Evolutionary conservation across 1,140 invertebrate species (phyloP).

Genomic region (Littorina saxatilis): DNA sequence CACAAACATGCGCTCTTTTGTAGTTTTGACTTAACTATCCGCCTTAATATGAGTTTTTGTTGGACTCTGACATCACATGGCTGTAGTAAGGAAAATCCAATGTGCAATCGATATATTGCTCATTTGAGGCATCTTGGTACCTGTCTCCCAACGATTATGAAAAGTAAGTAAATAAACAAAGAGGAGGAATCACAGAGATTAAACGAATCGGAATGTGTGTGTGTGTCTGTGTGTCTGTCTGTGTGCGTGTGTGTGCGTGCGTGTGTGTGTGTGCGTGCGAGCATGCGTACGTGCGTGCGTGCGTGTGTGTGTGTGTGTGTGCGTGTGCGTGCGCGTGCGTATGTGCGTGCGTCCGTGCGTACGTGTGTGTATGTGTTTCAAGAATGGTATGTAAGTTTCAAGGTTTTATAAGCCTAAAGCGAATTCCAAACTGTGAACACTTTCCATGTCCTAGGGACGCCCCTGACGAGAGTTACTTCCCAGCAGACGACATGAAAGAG

Average conservation of each 20-base stretch:
- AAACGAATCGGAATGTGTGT: background rate
- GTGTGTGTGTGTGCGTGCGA: slow-evolving; percentile 25
- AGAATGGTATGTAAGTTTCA: too few species aligned
- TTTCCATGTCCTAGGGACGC: background rate
- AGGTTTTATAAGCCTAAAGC: too few species aligned
- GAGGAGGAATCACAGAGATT: too few species aligned
- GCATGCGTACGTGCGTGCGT: slow-evolving; percentile 27
- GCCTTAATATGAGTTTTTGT: too few species aligned
- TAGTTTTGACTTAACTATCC: too few species aligned
- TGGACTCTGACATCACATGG: too few species aligned
- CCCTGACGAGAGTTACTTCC: slow-evolving; percentile 25
- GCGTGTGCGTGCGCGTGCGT: slow-evolving; percentile 10
- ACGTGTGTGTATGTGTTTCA: slow-evolving; percentile 27
- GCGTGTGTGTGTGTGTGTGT: slow-evolving; percentile 30
- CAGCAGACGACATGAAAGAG: background rate
- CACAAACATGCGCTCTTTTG: too few species aligned
- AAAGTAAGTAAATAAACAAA: too few species aligned
- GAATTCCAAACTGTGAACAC: background rate
- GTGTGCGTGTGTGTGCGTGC: slow-evolving; percentile 2
- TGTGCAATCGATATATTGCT: too few species aligned
- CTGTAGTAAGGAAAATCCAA: too few species aligned
- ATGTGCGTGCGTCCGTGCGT: slow-evolving; percentile 22
- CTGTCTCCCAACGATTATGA: too few species aligned
- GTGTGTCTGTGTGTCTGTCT: slow-evolving; percentile 12
- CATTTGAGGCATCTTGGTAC: too few species aligned